A percentile compares a stretch with the other conserved stretches of the same genome.
phyloP scores from a whole-genome alignment of 2,797 vertebrate genomes.

The Scolopax rusticola region DNA sequence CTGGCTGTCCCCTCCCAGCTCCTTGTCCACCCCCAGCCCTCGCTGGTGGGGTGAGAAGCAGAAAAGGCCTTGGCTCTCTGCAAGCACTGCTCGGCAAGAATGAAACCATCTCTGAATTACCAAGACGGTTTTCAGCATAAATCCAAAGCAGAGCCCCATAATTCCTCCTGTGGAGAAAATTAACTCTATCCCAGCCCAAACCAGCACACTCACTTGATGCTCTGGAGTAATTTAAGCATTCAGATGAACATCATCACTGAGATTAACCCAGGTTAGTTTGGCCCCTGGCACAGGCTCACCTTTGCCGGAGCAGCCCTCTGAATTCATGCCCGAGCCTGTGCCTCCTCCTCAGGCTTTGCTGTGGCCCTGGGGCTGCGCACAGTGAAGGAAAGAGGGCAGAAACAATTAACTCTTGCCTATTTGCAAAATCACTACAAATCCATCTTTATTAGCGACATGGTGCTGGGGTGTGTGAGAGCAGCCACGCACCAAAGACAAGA shows the following conservation, averaged over 20 bases:
- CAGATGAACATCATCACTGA: background rate
- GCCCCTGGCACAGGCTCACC: background rate
- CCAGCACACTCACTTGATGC: background rate
- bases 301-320: background rate
- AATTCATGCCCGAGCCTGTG: background rate
- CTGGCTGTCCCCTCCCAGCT: background rate
- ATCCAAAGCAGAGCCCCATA: background rate
- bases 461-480: background rate
- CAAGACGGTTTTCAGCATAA: background rate
- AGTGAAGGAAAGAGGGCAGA: background rate
- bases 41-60: background rate
- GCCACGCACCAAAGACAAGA: background rate
- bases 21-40: background rate
- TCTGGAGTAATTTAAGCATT: background rate
- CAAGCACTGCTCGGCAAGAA: background rate
- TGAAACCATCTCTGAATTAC: rapidly evolving
- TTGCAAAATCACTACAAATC: background rate
- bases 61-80: background rate
- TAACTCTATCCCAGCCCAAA: background rate
- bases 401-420: background rate
- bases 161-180: background rate
- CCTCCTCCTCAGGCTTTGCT: background rate
- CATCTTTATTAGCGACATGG: background rate
- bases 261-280: background rate
- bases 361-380: background rate